Evolutionary conservation across 2,797 vertebrate genomes (phyloP), one percentile per base, ranked within the genome.

Genomic region (Anisognathus igniventris): DNA sequence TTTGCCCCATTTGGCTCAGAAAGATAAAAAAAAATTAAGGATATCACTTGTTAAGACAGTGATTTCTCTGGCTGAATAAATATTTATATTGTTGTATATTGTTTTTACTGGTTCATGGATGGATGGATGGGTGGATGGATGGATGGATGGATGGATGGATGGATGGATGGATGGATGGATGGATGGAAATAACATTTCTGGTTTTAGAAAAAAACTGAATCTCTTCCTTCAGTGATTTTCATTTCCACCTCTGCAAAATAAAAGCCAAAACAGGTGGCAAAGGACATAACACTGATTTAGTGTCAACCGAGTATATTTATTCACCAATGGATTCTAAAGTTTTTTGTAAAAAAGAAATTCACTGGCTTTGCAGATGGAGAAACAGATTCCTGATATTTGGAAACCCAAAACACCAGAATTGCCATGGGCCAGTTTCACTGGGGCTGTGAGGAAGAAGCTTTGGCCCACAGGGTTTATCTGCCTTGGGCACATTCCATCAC

Each of bases 11-110:
- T 91, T 0, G 0, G 12, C 57, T 82, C 15, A 15, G 44, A 51
- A 89, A 86, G 68, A 71, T 60, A 62, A 86, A 84, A 77, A 64
- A 64, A 24, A 70, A 42, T 30, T 57, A 42, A 79, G n/a, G 23
- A 16, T 57, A 6, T 91, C 24, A 7, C 51, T 78, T 88, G 65
- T 33, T 80, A 90, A 82, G 74, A 40, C n/a, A 47, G 71, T 19
- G 23, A 39, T 79, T 87, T 91, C 86, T 60, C 67, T 82, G 53
- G 35, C 30, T 91, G 75, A 87, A 89, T 56, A 79, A 95, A 79
- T 91, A 64, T 87, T 93, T 82, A 35, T 3, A 6, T 44, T 74
- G 61, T 65, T 91, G 75, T 47, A 28, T 67, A 74, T 40, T 71
- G 30, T 79, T 91, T 93, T 82, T 91, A 47, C 83, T 90, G 48